These are phyloP conservation scores for Brachynemurus nebulosus DNA, from an alignment of 2,888 invertebrate species.

Conservation along the genomic window DNA sequence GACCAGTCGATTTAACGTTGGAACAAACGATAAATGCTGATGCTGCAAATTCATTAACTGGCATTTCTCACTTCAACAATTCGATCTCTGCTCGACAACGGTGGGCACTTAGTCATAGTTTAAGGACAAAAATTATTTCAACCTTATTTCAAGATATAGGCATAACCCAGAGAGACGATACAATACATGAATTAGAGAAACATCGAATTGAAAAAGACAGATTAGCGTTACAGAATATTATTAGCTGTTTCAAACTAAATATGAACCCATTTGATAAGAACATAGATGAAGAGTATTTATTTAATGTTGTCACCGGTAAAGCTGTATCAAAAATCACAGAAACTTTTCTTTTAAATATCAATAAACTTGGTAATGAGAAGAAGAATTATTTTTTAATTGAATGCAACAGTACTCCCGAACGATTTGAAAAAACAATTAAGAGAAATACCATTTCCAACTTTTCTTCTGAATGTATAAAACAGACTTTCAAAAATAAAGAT, in stretches of 20 bases:
- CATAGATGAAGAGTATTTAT: conserved; percentile 10
- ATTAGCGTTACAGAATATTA: conserved; percentile 16
- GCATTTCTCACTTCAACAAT: conserved; percentile 15
- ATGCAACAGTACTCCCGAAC: neutral
- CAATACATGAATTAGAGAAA: conserved; percentile 14
- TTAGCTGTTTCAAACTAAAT: conserved; percentile 16
- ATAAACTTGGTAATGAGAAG: conserved; percentile 9
- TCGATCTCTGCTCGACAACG: conserved; percentile 21
- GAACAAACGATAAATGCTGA: conserved; percentile 12
- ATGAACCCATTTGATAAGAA: conserved; percentile 15
- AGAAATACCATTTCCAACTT: conserved; percentile 6
- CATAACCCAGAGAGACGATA: conserved; percentile 21
- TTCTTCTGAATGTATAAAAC: conserved; percentile 1
- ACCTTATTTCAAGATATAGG: conserved; percentile 13
- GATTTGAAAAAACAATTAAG: conserved; percentile 3
- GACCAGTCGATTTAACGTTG: conserved; percentile 10
- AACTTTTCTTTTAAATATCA: conserved; percentile 14
- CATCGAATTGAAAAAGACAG: conserved; percentile 17
- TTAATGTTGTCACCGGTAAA: conserved; percentile 16
- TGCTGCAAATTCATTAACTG: conserved; percentile 11
- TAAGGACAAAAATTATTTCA: conserved; percentile 19
- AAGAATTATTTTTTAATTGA: neutral
- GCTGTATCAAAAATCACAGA: conserved; percentile 10
- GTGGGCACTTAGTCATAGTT: conserved; percentile 22
- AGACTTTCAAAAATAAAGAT: conserved; percentile 10